phyloP scores from a whole-genome alignment of 1,140 invertebrate species.

The honey bee (Apis mellifera) region Amel_HAv3.1 CM009931.2:22377501-22378000 shows the following conservation, averaged over 20 bases:
- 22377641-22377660: neutral
- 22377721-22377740: neutral
- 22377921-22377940: no score
- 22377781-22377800: no score
- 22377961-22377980: no score
- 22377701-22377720: neutral
- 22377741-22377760: neutral
- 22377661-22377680: neutral
- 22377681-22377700: neutral
- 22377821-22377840: no score
- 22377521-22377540: slow-evolving; percentile 57
- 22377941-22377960: no score
- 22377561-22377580: slow-evolving; percentile 46
- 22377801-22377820: no score
- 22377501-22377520: slow-evolving; percentile 67
- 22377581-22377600: slow-evolving; percentile 45
- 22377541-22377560: slow-evolving; percentile 48
- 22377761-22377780: no score
- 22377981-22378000: no score
- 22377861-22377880: no score
- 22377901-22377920: no score
- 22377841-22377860: no score
- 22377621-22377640: neutral
- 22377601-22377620: slow-evolving; percentile 35
- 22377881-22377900: no score